Base-by-base conservation (phyloP, 2,797 vertebrate species). In the Antrozous pallidus region DNA sequence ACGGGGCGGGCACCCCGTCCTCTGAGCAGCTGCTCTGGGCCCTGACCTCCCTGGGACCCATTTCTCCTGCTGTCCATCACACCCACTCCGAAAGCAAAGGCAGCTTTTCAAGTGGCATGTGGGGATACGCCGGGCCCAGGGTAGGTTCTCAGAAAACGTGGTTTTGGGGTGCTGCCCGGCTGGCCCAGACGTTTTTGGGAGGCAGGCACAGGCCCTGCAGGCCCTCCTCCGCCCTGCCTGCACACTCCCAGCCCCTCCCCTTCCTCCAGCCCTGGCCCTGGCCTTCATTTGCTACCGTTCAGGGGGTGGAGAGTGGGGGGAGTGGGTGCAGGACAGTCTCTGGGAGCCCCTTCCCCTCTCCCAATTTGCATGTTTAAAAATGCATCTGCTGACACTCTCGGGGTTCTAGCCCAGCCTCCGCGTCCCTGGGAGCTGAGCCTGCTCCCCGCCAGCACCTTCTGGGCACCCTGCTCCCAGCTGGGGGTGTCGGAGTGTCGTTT, bases 401-500 rank as follows among this genome's bases (percentile, higher is more conserved):
- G 40, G 61, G 65, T 33, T 20, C 3, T 0, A 49, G 28, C 20
- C n/a, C 54, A 3, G 38, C 22, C 28, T 94, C 18, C 8, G 11
- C 0, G 2, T 96, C 96, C 88, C 65, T 56, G 65, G 65, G 93
- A 36, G 95, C 97, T 94, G 97, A 97, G 95, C 90, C 96, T 65
- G 6, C 75, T 84, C 83, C 80, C 14, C 1, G 20, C 22, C 31
- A 1, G 42, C 7, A 0, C 33, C 24, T 24, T 24, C 40, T 56
- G 45, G 45, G 33, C 38, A 78, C 93, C 71, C 90, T 70, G 49
- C 81, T 75, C 67, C 31, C 67, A 4, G 22, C 13, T 38, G 3
- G 18, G 61, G 2, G 65, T 31, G 1, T 3, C 7, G 9, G 22
- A 26, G 42, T n/a, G 17, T 12, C 31, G 38, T 33, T 17, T 24